A percentile compares a stretch with the other conserved stretches of the same genome.
phyloP scores from a whole-genome alignment of 2,888 invertebrate genomes.

The Cheilosia vernalis region DNA sequence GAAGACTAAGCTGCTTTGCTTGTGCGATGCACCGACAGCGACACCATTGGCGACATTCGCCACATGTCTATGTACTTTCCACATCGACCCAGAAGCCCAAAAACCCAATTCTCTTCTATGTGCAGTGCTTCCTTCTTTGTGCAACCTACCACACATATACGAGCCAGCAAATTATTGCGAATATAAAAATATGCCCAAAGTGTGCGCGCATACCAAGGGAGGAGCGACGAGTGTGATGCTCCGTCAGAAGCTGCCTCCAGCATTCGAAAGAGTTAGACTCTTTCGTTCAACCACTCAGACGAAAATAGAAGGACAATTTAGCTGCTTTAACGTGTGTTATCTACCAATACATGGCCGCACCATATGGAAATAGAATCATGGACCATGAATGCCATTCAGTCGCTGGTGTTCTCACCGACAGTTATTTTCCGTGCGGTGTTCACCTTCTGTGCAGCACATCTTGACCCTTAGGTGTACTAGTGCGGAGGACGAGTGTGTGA shows the following conservation, averaged over 20 bases:
- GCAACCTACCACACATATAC: conserved; percentile 5
- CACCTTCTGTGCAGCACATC: conserved; percentile 66
- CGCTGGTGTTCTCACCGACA: conserved; percentile 10
- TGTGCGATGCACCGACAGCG: neutral
- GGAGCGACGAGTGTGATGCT: conserved; percentile 18
- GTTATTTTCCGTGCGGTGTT: conserved; percentile 46
- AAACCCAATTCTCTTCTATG: conserved; percentile 41
- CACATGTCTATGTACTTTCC: neutral
- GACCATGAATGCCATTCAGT: conserved; percentile 19
- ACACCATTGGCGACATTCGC: neutral
- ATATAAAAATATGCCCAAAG: conserved; percentile 47
- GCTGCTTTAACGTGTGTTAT: conserved; percentile 38
- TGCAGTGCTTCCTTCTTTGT: neutral
- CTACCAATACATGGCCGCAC: conserved; percentile 29
- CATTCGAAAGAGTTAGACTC: conserved; percentile 49
- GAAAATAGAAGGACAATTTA: conserved; percentile 68
- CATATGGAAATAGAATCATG: conserved; percentile 45
- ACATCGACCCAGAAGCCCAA: conserved; percentile 41
- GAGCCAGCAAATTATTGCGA: conserved; percentile 43
- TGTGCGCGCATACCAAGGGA: neutral
- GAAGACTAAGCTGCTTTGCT: neutral
- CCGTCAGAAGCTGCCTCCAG: conserved; percentile 41
- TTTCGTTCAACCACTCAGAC: conserved; percentile 61
- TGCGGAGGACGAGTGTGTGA: conserved; percentile 23
- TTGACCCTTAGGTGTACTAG: conserved; percentile 48